Evolutionary conservation across 2,113 vertebrate species (phyloP), one percentile per base, ranked within the genome.

Genomic region (Hippoglossus stenolepis): DNA sequence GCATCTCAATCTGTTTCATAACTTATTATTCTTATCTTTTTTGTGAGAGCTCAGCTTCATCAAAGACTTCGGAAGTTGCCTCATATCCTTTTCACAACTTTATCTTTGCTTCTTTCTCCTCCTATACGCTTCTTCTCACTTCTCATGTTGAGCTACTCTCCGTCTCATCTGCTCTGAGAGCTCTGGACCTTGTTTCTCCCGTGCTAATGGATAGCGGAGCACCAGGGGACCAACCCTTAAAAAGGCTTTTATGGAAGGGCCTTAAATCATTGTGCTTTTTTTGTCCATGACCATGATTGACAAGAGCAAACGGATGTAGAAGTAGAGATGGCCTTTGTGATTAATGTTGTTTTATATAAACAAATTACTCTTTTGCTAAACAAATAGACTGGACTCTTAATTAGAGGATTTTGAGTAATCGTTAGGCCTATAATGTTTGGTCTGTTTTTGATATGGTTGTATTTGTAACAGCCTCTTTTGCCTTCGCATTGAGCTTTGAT

Each of bases 161-260:
- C 49, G 17, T 53, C 60, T 77, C 59, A 18, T 80, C 59, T 43
- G 43, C 65, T 43, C 59, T 18, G 14, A 57, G 69, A 70, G 69
- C 62, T 69, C 66, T 66, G 63, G 75, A 68, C 59, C 24, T 28
- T 59, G 31, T 85, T 71, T n/a, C 21, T 75, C 28, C 21, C 26
- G 14, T 76, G 47, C 73, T 84, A 86, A 88, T 90, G 84, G 87
- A 76, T 38, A 69, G 71, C 62, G 43, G 54, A 65, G 60, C 40
- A 84, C 38, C 89, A 84, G 45, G 79, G 75, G 74, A 79, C 59
- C 58, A 49, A 51, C 70, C 40, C 35, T 70, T 86, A 21, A 84
- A 80, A 79, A 79, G 73, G 70, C 77, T 88, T 73, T 85, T 64
- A 74, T 54, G 24, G 56, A 77, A 40, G 20, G n/a, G 38, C 38